phyloP scores from a whole-genome alignment of 2,888 invertebrate genomes.

The Andrena marginata region DNA sequence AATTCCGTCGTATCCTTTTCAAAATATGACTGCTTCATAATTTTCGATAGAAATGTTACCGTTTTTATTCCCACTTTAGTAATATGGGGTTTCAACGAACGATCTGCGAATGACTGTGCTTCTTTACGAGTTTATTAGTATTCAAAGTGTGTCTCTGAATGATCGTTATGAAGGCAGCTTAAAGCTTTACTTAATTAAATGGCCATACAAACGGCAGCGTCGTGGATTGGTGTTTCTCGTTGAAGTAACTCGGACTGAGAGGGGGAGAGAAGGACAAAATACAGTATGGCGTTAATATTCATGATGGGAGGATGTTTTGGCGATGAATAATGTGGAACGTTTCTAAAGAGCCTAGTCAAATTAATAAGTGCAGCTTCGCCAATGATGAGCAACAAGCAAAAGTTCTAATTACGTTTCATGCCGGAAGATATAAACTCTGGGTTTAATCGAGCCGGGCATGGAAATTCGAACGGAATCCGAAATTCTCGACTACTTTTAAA shows the following conservation, averaged over 20 bases:
- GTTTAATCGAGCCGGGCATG: slow-evolving; percentile 4
- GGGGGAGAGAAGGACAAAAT: not conserved
- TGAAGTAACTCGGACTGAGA: slow-evolving; percentile 25
- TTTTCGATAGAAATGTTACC: no score
- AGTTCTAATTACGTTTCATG: slow-evolving; percentile 16
- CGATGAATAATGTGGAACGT: slow-evolving; percentile 17
- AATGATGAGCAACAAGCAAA: not conserved
- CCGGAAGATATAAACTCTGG: not conserved
- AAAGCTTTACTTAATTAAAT: slow-evolving; percentile 57
- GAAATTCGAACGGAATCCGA: slow-evolving; percentile 34
- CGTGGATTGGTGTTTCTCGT: slow-evolving; percentile 24
- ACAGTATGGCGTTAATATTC: slow-evolving; percentile 30
- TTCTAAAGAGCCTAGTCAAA: slow-evolving; percentile 20
- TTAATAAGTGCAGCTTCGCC: slow-evolving; percentile 31
- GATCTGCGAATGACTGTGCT: not conserved
- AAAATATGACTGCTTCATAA: not conserved
- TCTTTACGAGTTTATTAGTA: slow-evolving; percentile 16
- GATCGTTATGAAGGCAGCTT: slow-evolving; percentile 31
- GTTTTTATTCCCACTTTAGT: not conserved
- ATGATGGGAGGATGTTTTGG: slow-evolving; percentile 30
- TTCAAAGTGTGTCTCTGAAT: not conserved
- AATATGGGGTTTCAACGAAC: not conserved
- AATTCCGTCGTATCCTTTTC: not conserved
- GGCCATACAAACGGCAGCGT: slow-evolving; percentile 51
- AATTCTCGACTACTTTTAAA: slow-evolving; percentile 75